Conservation (phyloP, 2,888 invertebrate species). For the Pegoplata infirma region DNA sequence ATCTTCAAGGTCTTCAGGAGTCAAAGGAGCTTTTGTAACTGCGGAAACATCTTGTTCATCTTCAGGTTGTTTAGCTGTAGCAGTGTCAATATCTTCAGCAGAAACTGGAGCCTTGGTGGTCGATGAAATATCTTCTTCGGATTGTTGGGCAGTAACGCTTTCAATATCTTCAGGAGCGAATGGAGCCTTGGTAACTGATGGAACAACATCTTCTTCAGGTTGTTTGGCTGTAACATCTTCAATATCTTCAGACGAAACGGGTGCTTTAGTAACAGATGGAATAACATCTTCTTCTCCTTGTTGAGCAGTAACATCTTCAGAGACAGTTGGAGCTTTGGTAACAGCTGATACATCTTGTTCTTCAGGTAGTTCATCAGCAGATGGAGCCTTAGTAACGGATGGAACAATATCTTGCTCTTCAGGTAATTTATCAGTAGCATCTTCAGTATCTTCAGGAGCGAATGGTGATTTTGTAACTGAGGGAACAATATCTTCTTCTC, state of each 20-base stretch:
- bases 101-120: slow-evolving; percentile 5
- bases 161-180: slow-evolving; percentile 14
- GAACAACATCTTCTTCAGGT: slow-evolving; percentile 14
- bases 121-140: background rate
- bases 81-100: background rate
- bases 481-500: background rate
- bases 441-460: slow-evolving; percentile 45
- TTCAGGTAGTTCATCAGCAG: background rate
- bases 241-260: slow-evolving; percentile 10
- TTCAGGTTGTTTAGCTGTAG: background rate
- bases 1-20: background rate
- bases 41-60: background rate
- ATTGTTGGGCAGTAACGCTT: background rate
- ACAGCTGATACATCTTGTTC: slow-evolving; percentile 2
- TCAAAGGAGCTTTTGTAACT: background rate
- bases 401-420: slow-evolving; percentile 4
- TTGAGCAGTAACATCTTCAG: slow-evolving; percentile 3
- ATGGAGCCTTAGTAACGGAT: slow-evolving; percentile 16
- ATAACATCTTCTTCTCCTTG: background rate
- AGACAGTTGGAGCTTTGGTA: background rate
- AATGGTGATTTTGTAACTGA: background rate
- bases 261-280: background rate
- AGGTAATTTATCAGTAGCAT: background rate
- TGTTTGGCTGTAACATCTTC: slow-evolving; percentile 2
- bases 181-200: slow-evolving; percentile 5